Percentiles rank a stretch among this genome's conserved stretches.
phyloP scores from a whole-genome alignment of 1,140 invertebrate genomes.

The Lepidurus packardi region DNA sequence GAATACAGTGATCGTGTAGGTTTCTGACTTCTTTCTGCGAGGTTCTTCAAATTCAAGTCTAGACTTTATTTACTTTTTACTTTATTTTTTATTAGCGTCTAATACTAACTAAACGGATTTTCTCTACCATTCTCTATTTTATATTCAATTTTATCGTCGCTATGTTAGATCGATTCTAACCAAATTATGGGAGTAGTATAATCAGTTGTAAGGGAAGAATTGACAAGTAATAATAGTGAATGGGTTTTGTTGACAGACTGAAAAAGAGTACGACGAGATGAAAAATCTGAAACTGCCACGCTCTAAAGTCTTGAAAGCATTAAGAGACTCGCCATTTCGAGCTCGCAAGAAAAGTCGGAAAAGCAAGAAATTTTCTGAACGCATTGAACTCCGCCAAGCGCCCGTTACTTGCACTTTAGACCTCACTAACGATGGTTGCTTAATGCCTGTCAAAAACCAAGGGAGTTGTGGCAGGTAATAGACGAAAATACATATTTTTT shows the following conservation, averaged over 20 bases:
- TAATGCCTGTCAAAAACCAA: slow-evolving; percentile 32
- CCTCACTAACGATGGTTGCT: background rate
- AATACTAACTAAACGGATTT: too few species aligned
- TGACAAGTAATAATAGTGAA: background rate
- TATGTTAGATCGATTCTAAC: too few species aligned
- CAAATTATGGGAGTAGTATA: too few species aligned
- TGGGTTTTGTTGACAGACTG: background rate
- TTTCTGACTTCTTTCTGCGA: background rate
- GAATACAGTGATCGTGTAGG: background rate
- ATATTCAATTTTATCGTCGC: too few species aligned
- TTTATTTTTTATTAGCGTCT: too few species aligned
- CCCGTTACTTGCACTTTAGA: slow-evolving; percentile 19
- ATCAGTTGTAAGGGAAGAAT: too few species aligned
- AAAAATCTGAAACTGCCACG: background rate
- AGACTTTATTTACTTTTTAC: too few species aligned
- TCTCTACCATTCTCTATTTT: too few species aligned
- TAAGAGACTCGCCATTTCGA: background rate
- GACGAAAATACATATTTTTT: background rate
- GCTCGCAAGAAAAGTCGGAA: background rate
- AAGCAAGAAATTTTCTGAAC: background rate
- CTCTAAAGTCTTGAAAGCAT: background rate
- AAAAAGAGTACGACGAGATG: background rate
- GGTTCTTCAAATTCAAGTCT: background rate
- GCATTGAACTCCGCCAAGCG: background rate
- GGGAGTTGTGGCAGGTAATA: background rate